phyloP scores from a whole-genome alignment of 1,140 invertebrate genomes.

The Heliconius hermathena region DNA sequence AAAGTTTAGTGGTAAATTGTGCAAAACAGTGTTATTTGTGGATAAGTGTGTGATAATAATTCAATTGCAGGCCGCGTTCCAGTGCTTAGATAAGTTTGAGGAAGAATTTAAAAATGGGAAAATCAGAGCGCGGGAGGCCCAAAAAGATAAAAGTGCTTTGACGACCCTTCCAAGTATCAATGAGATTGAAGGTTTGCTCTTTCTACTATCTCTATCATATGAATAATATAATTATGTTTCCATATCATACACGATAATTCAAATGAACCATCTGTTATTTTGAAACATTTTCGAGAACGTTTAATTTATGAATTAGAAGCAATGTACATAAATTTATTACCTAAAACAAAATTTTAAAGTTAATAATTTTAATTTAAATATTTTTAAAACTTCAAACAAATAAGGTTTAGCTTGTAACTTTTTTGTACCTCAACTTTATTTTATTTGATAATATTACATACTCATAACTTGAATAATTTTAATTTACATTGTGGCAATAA shows the following conservation, averaged over 20 bases:
- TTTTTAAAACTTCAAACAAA: too few relatives aligned
- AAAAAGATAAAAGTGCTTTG: slow-evolving; percentile 58
- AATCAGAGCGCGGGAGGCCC: slow-evolving; percentile 48
- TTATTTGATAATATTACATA: too few relatives aligned
- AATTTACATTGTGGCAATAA: too few relatives aligned
- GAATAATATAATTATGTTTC: too few relatives aligned
- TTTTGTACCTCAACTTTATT: too few relatives aligned
- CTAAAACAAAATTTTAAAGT: too few relatives aligned
- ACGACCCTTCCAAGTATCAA: slow-evolving; percentile 66
- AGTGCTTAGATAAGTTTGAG: slow-evolving; percentile 65
- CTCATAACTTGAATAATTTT: too few relatives aligned
- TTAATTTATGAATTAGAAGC: too few relatives aligned
- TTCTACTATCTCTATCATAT: not conserved
- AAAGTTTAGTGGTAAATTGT: slow-evolving; percentile 33
- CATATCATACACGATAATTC: too few relatives aligned
- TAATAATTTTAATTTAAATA: too few relatives aligned
- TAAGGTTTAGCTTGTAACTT: too few relatives aligned
- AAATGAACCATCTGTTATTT: not conserved
- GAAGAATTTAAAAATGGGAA: slow-evolving; percentile 61
- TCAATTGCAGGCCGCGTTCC: slow-evolving; percentile 58
- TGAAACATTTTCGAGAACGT: not conserved
- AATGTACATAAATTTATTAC: too few relatives aligned
- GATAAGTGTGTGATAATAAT: slow-evolving; percentile 31
- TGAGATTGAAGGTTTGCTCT: slow-evolving; percentile 63
- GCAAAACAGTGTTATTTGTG: slow-evolving; percentile 25